Evolutionary conservation across 2,113 vertebrate species (phyloP).

Genomic region (Heterocephalus glaber): DNA sequence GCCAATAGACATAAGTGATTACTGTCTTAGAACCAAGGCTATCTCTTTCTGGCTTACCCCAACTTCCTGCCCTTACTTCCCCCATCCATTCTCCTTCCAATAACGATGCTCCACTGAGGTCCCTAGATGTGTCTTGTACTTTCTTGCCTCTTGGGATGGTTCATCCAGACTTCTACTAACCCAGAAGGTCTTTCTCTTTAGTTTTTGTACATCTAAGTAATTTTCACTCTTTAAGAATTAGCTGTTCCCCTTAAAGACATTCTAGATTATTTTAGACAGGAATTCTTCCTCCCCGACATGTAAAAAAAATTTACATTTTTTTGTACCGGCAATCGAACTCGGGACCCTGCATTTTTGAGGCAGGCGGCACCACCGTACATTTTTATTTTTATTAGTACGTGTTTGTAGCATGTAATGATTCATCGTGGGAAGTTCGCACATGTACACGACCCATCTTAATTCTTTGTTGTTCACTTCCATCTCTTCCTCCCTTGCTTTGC

Average conservation of each 20-base stretch:
- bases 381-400: background rate
- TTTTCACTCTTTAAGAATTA: background rate
- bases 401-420: background rate
- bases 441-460: background rate
- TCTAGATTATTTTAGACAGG: background rate
- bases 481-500: background rate
- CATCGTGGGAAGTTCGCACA: no score
- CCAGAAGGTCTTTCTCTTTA: background rate
- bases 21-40: background rate
- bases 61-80: background rate
- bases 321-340: no score
- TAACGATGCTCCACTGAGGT: background rate
- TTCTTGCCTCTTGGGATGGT: background rate
- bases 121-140: rapidly evolving
- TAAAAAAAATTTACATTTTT: no score
- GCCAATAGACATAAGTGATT: background rate
- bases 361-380: no score
- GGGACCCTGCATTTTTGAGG: no score
- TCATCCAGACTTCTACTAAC: background rate
- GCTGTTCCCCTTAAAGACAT: background rate
- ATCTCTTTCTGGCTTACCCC: background rate
- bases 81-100: background rate
- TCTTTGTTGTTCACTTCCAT: background rate
- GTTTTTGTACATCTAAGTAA: background rate
- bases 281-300: background rate